A percentile compares a stretch with the other conserved stretches of the same genome.
Conservation (phyloP, 2,797 vertebrate species). For the Phrynocephalus forsythii region DNA sequence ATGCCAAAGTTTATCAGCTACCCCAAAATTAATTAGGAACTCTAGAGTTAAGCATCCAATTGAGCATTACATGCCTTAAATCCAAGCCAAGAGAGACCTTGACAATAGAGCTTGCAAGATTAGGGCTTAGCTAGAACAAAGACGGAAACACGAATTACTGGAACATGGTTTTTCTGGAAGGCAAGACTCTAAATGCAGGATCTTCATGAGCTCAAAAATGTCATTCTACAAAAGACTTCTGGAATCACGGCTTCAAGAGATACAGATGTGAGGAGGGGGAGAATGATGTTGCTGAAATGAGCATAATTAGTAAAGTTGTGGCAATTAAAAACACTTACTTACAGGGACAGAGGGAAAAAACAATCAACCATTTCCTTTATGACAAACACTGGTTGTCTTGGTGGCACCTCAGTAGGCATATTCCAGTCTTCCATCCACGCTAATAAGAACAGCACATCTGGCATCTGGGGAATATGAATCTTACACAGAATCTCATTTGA, state of each 20-base stretch:
- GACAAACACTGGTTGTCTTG: neutral
- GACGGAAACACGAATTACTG: conserved; percentile 56
- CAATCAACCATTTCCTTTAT: neutral
- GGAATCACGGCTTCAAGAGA: conserved; percentile 58
- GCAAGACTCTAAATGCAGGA: conserved; percentile 57
- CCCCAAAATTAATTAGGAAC: conserved; percentile 67
- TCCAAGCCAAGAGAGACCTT: conserved; percentile 64
- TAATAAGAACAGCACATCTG: neutral
- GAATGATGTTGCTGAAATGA: conserved; percentile 25
- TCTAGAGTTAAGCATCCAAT: conserved; percentile 63
- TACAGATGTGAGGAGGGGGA: conserved; percentile 42
- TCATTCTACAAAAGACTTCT: conserved; percentile 58
- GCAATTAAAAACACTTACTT: neutral
- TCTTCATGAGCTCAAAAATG: conserved; percentile 63
- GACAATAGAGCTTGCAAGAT: conserved; percentile 64
- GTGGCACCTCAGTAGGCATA: neutral
- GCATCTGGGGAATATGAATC: neutral
- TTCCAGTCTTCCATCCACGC: neutral
- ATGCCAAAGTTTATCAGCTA: conserved; percentile 65
- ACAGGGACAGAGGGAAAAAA: neutral
- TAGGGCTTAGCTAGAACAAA: conserved; percentile 66
- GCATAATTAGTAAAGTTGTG: conserved; percentile 1
- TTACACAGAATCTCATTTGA: neutral
- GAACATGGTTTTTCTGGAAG: conserved; percentile 51
- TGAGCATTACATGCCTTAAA: conserved; percentile 65